Conservation (phyloP, 2,113 vertebrate species). For the Paedocypris sp. region DNA sequence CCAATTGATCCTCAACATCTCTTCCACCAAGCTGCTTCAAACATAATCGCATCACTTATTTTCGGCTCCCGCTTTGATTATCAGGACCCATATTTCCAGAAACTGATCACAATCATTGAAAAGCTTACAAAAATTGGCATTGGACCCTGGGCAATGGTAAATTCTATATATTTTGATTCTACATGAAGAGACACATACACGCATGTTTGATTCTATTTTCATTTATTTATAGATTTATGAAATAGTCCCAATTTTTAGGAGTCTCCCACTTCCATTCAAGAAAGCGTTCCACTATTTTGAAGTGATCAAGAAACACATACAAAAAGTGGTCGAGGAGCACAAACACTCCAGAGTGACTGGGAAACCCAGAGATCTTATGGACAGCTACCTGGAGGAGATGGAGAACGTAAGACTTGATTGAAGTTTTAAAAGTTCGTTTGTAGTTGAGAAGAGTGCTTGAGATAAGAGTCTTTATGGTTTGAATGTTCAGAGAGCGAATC, state of each 20-base stretch:
- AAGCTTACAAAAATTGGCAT: not conserved
- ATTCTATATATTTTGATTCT: not conserved
- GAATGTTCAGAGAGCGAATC: not conserved
- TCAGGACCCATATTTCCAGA: constrained; percentile 36
- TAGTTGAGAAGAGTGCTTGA: no score
- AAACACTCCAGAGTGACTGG: constrained; percentile 14
- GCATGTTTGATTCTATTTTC: not conserved
- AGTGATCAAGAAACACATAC: constrained; percentile 3
- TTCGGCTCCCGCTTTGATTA: constrained; percentile 50
- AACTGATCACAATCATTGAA: constrained; percentile 21
- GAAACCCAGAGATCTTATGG: constrained; percentile 29
- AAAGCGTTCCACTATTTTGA: constrained; percentile 11
- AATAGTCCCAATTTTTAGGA: not conserved
- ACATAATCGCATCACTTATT: constrained; percentile 48
- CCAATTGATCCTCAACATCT: constrained; percentile 7
- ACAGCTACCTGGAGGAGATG: constrained; percentile 37
- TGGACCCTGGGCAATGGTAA: constrained; percentile 26
- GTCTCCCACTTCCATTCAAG: constrained; percentile 26
- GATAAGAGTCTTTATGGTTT: not conserved
- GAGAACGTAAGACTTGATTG: constrained; percentile 9
- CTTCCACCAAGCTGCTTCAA: constrained; percentile 40
- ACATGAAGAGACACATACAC: not conserved
- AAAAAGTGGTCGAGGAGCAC: constrained; percentile 17
- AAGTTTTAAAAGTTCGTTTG: no score
- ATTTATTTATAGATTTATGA: constrained; percentile 15